These are phyloP conservation scores for Anthoptus insignis DNA, from an alignment of 2,888 invertebrate species.

Conservation along the genomic window DNA sequence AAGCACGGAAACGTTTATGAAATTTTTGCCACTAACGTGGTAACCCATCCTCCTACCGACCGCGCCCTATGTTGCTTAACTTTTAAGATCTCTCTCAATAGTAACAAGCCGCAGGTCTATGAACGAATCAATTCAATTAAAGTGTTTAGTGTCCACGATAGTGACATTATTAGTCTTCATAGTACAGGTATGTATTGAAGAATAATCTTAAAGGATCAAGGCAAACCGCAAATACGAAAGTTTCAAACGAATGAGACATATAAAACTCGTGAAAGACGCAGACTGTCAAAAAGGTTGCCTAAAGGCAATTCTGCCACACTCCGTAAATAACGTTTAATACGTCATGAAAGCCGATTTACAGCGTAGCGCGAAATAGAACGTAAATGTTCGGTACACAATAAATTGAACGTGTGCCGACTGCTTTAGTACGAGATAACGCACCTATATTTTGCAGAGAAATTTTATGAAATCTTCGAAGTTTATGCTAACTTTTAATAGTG, in stretches of 20 bases:
- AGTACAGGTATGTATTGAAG: too few relatives aligned
- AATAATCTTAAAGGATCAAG: too few relatives aligned
- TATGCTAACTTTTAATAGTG: background rate
- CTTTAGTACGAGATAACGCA: constrained; percentile 9
- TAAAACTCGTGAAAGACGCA: constrained; percentile 7
- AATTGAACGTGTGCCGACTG: constrained; percentile 14
- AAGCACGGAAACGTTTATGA: too few relatives aligned
- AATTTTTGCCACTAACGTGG: too few relatives aligned
- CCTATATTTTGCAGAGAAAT: background rate
- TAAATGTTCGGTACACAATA: constrained; percentile 30
- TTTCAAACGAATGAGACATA: background rate
- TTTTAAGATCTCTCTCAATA: too few relatives aligned
- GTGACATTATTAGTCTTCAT: too few relatives aligned
- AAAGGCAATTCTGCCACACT: constrained; percentile 33
- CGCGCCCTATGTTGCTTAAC: too few relatives aligned
- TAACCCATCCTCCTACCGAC: too few relatives aligned
- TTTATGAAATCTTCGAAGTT: background rate
- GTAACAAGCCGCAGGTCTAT: too few relatives aligned
- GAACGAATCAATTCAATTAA: too few relatives aligned
- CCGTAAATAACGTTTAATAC: constrained; percentile 35
- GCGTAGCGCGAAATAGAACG: constrained; percentile 10
- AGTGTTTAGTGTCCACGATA: too few relatives aligned
- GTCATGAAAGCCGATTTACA: constrained; percentile 30
- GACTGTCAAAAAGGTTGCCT: constrained; percentile 19
- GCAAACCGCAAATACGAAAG: too few relatives aligned